Base-by-base conservation (phyloP, 2,888 invertebrate genomes). In the Tubiluchus corallicola region DNA sequence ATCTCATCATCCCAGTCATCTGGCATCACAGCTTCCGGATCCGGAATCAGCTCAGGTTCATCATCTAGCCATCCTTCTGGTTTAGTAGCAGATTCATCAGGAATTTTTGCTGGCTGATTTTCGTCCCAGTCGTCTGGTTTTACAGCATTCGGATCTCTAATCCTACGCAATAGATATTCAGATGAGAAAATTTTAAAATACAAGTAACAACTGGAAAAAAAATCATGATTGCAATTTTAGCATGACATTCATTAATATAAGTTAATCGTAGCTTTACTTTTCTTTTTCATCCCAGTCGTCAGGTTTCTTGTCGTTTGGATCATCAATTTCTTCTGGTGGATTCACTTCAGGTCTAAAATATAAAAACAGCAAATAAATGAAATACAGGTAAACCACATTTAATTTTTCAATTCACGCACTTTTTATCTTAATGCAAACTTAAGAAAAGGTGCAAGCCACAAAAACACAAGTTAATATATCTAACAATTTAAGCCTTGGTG, bases 71-170 rank as follows among this genome's bases (percentile, higher is more conserved):
- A 96, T 15, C 82, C 87, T 15, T 74, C 77, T 0, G 94, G 94
- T 63, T 80, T 83, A 2, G 69, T 70, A 1, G 90, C 87, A 55
- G 73, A 74, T 49, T 78, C 74, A 66, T 94, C 92, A 0, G 78
- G 71, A 47, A 98, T 82, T 64, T 82, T 81, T 44, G 82, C 79
- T 0, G 94, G 92, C 17, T 83, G 85, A 57, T 76, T 75, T 62
- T 98, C 96, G 63, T 94, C 87, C 70, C 96, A 98, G 62, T 96
- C 92, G 0, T 79, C 83, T 0, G 96, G 96, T 61, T 96, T 96
- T 0, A 69, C 68, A 0, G 92, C 83, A 41, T 77, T 73, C 1
- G 83, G 80, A 64, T 94, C 90, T 1, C 83, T 76, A 51, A 94
- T 87, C 47, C 64, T 64, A 52, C 3, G 46, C 48, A 42, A 45